Conservation (phyloP, 2,113 vertebrate species). For the Petrocephalus zakoni region DNA sequence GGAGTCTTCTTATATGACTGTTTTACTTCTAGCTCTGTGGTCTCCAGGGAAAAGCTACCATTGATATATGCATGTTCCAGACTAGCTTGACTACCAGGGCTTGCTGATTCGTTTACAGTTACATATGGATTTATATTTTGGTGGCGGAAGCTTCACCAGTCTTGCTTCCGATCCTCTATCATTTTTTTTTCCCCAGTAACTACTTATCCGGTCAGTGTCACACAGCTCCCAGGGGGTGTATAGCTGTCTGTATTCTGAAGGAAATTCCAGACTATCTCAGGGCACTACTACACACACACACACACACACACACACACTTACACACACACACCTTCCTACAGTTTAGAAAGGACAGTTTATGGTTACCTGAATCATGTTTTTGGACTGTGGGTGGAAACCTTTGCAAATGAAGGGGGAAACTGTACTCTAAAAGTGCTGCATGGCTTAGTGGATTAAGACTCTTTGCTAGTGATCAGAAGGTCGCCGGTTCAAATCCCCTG, state of each 20-base stretch:
- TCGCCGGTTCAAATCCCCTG: neutral
- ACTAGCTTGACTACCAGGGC: conserved; percentile 34
- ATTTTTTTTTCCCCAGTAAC: neutral
- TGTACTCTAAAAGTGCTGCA: neutral
- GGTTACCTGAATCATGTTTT: neutral
- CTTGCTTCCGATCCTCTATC: neutral
- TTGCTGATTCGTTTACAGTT: neutral
- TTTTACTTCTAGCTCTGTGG: conserved; percentile 26
- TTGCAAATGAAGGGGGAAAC: neutral
- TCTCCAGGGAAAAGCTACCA: conserved; percentile 38
- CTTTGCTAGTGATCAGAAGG: neutral
- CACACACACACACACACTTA: neutral
- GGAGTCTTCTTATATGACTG: neutral
- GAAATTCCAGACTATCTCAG: neutral
- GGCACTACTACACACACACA: neutral
- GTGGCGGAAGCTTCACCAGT: neutral
- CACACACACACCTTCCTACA: neutral
- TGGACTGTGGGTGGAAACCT: neutral
- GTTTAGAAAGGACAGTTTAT: neutral
- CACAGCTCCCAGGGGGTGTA: neutral
- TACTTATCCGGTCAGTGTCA: neutral
- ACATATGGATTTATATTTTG: neutral
- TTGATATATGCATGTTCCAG: conserved; percentile 46
- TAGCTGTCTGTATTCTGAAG: neutral
- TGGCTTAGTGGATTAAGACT: neutral